Evolutionary conservation across 2,888 invertebrate species (phyloP).

Genomic region (Flexamia atlantica): DNA sequence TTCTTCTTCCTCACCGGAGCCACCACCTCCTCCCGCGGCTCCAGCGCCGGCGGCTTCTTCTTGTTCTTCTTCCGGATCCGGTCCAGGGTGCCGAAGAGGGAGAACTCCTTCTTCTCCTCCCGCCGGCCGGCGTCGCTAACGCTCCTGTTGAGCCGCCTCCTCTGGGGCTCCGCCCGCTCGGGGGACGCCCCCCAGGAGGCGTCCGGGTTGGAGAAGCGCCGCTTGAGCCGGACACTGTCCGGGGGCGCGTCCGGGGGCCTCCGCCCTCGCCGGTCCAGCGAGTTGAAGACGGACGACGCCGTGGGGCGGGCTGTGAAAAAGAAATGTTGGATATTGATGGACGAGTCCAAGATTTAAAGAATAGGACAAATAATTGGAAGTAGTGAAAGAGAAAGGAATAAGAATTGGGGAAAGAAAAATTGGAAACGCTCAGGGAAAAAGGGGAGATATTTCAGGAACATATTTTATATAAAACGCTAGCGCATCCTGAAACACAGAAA

Average conservation of each 20-base stretch:
- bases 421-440: too few species aligned
- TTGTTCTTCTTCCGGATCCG: slow-evolving; percentile 72
- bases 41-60: slow-evolving; percentile 79
- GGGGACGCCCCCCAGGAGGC: slow-evolving; percentile 41
- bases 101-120: slow-evolving; percentile 29
- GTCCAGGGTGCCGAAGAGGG: slow-evolving; percentile 61
- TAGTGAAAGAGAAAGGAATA: too few species aligned
- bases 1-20: slow-evolving; percentile 77
- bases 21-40: slow-evolving; percentile 56
- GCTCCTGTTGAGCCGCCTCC: slow-evolving; percentile 59
- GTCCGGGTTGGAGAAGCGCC: slow-evolving; percentile 59
- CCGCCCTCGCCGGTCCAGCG: slow-evolving; percentile 38
- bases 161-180: slow-evolving; percentile 23
- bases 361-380: too few species aligned
- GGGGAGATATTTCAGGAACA: too few species aligned
- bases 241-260: neutral
- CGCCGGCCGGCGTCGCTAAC: slow-evolving; percentile 60
- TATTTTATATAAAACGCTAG: too few species aligned
- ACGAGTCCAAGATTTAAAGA: too few species aligned
- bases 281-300: slow-evolving; percentile 53
- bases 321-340: too few species aligned
- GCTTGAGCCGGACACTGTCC: slow-evolving; percentile 50
- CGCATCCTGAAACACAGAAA: too few species aligned
- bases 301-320: slow-evolving; percentile 49
- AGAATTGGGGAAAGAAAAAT: too few species aligned